Conservation (phyloP, 2,888 invertebrate species). For the Griposia aprilina region DNA sequence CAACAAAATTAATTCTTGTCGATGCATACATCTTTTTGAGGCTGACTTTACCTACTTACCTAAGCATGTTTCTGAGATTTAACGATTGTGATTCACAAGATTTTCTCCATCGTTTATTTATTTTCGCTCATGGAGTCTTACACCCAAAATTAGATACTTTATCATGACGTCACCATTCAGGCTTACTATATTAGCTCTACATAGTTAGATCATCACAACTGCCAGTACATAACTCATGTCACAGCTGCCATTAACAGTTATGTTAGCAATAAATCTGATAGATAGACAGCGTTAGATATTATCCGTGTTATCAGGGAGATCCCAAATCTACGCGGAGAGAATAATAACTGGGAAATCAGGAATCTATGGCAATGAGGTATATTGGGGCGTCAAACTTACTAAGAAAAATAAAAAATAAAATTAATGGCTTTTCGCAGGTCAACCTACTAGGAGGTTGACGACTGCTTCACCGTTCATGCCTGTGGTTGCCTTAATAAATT, state of each 20-base stretch:
- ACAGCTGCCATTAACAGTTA: conserved; percentile 70
- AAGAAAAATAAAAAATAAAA: too few relatives aligned
- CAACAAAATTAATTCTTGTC: neutral
- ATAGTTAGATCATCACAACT: conserved; percentile 52
- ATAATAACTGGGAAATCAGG: conserved; percentile 53
- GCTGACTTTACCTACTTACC: neutral
- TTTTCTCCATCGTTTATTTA: neutral
- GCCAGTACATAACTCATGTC: conserved; percentile 68
- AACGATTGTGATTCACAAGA: neutral
- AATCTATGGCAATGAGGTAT: conserved; percentile 31
- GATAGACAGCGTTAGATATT: conserved; percentile 66
- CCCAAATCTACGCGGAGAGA: conserved; percentile 54
- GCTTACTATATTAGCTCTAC: conserved; percentile 16
- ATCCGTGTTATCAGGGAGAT: conserved; percentile 65
- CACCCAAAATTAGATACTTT: conserved; percentile 2
- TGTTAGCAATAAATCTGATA: conserved; percentile 69
- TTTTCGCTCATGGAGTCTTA: neutral
- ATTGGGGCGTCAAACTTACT: conserved; percentile 5
- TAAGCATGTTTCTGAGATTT: neutral
- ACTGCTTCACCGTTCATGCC: too few relatives aligned
- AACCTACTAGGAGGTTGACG: too few relatives aligned
- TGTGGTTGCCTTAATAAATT: too few relatives aligned
- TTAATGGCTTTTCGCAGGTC: too few relatives aligned
- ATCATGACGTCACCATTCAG: conserved; percentile 47
- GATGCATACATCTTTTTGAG: neutral